Evolutionary conservation across 1,140 invertebrate genomes (phyloP).

Genomic region (Papilio helenus): DNA sequence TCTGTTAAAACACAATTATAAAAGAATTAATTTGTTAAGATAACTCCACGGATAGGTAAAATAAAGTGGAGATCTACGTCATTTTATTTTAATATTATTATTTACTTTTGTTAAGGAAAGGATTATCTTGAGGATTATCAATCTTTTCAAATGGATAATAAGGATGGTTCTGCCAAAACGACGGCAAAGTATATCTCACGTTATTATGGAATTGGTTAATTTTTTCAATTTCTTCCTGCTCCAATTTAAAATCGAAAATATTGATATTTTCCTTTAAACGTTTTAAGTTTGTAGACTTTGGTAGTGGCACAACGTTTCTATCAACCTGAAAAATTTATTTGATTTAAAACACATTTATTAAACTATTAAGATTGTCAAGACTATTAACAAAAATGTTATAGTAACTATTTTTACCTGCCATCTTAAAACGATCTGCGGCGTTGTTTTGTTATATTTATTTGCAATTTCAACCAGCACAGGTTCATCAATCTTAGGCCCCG

Average conservation of each 20-base stretch:
- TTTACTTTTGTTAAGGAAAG: conserved; percentile 50
- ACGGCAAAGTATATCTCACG: conserved; percentile 60
- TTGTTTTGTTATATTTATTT: conserved; percentile 87
- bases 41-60: too few relatives aligned
- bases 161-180: conserved; percentile 73
- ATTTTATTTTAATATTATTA: too few relatives aligned
- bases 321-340: conserved; percentile 84
- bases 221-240: conserved; percentile 80
- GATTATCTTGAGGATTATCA: conserved; percentile 59
- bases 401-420: conserved; percentile 81
- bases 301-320: conserved; percentile 90
- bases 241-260: conserved; percentile 91
- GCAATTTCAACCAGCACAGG: conserved; percentile 85
- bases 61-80: too few relatives aligned
- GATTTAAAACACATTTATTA: too few relatives aligned
- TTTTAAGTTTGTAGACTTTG: conserved; percentile 90
- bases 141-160: conserved; percentile 72
- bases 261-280: conserved; percentile 91
- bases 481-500: conserved; percentile 84
- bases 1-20: too few relatives aligned
- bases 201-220: conserved; percentile 55
- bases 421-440: conserved; percentile 87
- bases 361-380: too few relatives aligned
- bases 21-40: too few relatives aligned
- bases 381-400: too few relatives aligned